phyloP scores from a whole-genome alignment of 2,113 vertebrate genomes.

The Phalacrocorax carbo region DNA sequence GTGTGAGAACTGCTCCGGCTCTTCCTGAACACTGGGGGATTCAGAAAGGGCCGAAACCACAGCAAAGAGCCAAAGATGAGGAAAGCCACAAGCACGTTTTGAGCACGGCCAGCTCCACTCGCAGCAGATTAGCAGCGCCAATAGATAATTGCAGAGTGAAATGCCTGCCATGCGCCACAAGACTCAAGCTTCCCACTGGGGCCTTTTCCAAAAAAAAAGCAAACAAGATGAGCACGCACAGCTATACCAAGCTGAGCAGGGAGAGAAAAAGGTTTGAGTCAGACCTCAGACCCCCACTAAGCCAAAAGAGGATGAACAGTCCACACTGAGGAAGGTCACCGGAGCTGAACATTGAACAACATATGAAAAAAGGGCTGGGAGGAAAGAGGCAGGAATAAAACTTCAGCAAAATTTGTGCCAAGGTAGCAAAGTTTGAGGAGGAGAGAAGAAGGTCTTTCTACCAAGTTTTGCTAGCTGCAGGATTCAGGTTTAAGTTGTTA shows the following conservation, averaged over 20 bases:
- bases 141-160: background rate
- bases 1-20: background rate
- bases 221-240: background rate
- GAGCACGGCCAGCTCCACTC: background rate
- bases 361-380: accelerated
- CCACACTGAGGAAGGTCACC: accelerated
- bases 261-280: background rate
- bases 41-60: background rate
- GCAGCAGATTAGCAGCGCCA: background rate
- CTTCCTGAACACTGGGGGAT: background rate
- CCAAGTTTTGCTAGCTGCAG: background rate
- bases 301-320: background rate
- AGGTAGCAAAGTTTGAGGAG: background rate
- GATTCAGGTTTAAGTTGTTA: background rate
- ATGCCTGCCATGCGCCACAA: background rate
- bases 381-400: background rate
- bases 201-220: background rate
- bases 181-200: background rate
- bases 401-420: background rate
- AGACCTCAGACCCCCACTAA: accelerated
- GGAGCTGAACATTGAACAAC: background rate
- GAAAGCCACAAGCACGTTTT: background rate
- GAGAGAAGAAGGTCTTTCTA: background rate
- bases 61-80: background rate
- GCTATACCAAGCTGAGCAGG: background rate